These are phyloP conservation scores for Clanis bilineata DNA, from an alignment of 2,888 invertebrate genomes.

Conservation along the genomic window DNA sequence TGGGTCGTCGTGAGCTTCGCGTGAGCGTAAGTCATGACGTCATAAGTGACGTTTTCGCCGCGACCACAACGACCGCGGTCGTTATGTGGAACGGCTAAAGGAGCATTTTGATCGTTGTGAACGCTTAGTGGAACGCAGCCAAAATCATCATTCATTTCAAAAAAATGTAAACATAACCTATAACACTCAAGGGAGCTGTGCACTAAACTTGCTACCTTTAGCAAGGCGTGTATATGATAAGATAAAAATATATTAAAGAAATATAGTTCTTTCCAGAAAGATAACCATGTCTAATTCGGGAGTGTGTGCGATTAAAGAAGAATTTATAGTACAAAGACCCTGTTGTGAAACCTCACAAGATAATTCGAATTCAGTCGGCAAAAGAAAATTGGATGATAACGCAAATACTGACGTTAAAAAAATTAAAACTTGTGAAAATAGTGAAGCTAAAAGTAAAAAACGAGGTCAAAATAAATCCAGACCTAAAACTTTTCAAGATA, in stretches of 20 bases:
- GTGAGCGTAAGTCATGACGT: too few species aligned
- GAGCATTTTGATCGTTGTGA: too few species aligned
- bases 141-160: too few species aligned
- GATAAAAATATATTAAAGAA: neutral
- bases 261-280: neutral
- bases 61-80: too few species aligned
- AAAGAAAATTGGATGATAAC: conserved; percentile 55
- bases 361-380: conserved; percentile 35
- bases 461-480: conserved; percentile 91
- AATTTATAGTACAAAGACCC: conserved; percentile 54
- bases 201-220: too few species aligned
- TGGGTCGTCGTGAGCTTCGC: too few species aligned
- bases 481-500: conserved; percentile 85
- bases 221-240: neutral
- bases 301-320: conserved; percentile 68
- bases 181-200: too few species aligned
- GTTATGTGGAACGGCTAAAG: too few species aligned
- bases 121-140: too few species aligned
- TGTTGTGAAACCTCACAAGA: conserved; percentile 35
- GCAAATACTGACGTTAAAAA: conserved; percentile 44
- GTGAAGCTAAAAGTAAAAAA: conserved; percentile 51
- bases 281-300: conserved; percentile 44
- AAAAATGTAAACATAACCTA: conserved; percentile 5
- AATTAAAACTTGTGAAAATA: conserved; percentile 39
- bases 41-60: too few species aligned